A percentile compares a stretch with the other conserved stretches of the same genome.
These are phyloP conservation scores for Meiosimyza platycephala DNA, from an alignment of 2,888 invertebrate genomes.

Conservation along the genomic window DNA sequence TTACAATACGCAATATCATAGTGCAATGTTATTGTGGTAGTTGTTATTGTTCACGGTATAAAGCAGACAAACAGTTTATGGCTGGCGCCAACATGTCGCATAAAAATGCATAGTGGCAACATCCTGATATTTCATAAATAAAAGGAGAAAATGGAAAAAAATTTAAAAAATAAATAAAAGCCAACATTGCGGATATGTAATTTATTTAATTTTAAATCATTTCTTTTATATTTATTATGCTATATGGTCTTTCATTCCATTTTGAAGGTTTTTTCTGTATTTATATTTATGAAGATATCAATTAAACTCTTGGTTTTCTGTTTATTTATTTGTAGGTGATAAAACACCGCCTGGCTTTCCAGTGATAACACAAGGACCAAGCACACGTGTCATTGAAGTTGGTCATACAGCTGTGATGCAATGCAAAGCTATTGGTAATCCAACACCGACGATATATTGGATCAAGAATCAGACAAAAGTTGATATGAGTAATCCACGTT, in stretches of 20 bases:
- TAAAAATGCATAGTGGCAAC: too few species aligned
- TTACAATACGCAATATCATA: background rate
- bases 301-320: constrained; percentile 16
- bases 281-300: background rate
- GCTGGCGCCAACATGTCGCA: background rate
- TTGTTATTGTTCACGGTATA: background rate
- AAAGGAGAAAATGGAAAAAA: background rate
- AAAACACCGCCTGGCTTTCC: constrained; percentile 95
- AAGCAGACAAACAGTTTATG: background rate
- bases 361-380: constrained; percentile 85
- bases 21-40: background rate
- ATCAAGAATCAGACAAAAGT: constrained; percentile 92
- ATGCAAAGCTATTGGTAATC: constrained; percentile 89
- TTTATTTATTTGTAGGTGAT: constrained; percentile 71
- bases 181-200: background rate
- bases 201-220: background rate
- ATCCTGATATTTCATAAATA: background rate
- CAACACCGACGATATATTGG: constrained; percentile 88
- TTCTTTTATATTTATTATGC: constrained; percentile 30
- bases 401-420: constrained; percentile 90
- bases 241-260: constrained; percentile 33
- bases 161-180: background rate
- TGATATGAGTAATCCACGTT: constrained; percentile 86
- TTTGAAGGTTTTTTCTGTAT: constrained; percentile 16
- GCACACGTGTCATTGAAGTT: constrained; percentile 94